Conservation (phyloP, 1,140 invertebrate species). For the Atta colombica region DNA sequence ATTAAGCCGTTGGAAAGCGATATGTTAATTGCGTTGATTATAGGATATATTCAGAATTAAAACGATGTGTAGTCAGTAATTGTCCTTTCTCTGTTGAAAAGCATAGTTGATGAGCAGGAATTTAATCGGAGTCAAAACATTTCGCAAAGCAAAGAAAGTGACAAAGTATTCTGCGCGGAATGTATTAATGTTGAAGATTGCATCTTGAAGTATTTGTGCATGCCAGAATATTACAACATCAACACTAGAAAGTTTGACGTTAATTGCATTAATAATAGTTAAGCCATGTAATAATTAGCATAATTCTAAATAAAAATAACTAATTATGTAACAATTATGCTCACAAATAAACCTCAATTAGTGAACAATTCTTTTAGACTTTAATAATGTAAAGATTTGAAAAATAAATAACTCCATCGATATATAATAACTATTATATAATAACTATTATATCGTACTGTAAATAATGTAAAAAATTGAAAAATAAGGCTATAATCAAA, state of each 20-base stretch:
- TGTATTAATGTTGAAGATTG: slow-evolving; percentile 48
- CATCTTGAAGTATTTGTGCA: slow-evolving; percentile 32
- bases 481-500: background rate
- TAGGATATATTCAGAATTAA: slow-evolving; percentile 63
- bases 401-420: background rate
- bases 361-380: background rate
- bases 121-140: slow-evolving; percentile 66
- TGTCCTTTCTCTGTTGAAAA: slow-evolving; percentile 32
- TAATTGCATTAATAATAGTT: background rate
- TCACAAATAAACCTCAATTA: background rate
- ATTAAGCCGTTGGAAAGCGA: slow-evolving; percentile 45
- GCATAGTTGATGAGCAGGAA: slow-evolving; percentile 20
- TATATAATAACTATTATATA: background rate
- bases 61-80: slow-evolving; percentile 33
- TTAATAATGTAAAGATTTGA: background rate
- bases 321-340: background rate
- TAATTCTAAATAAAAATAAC: background rate
- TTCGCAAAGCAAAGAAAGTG: background rate
- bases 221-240: slow-evolving; percentile 32
- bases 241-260: background rate
- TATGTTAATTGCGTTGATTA: slow-evolving; percentile 67
- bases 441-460: too few species aligned
- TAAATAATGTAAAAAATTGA: background rate
- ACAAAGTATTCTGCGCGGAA: slow-evolving; percentile 6
- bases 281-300: background rate